These are phyloP conservation scores for Mustela nigripes DNA, from an alignment of 2,113 vertebrate species.

Conservation along the genomic window DNA sequence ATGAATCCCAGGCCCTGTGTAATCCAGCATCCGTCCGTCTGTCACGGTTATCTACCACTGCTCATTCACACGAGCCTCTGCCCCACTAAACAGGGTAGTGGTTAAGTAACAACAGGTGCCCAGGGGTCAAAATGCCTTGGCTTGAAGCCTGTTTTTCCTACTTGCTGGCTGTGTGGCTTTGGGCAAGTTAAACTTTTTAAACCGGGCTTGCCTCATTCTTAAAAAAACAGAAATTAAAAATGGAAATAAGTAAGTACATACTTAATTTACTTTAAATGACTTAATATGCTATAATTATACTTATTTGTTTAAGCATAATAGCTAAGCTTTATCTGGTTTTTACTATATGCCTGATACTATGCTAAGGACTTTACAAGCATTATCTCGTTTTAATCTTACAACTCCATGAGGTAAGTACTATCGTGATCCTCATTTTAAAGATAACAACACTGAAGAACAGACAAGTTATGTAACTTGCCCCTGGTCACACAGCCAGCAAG, in stretches of 20 bases:
- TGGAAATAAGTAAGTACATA: background rate
- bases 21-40: background rate
- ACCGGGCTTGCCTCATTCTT: background rate
- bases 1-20: background rate
- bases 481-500: constrained; percentile 15
- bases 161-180: background rate
- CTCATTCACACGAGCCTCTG: background rate
- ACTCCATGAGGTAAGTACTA: background rate
- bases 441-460: background rate
- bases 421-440: background rate
- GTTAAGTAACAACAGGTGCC: background rate
- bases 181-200: constrained; percentile 19
- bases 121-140: background rate
- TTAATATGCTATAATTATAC: constrained; percentile 11
- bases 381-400: background rate
- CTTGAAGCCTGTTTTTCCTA: background rate
- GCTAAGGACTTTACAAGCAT: background rate
- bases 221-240: constrained; percentile 31
- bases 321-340: background rate
- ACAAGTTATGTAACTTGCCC: background rate
- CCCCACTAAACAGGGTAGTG: background rate
- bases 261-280: constrained; percentile 17
- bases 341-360: background rate
- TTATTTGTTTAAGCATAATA: constrained; percentile 9
- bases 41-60: background rate